Percentiles rank a stretch among this genome's conserved stretches.
These are phyloP conservation scores for Pseudomyrmex sp. DNA, from an alignment of 1,140 invertebrate genomes.

Conservation along the genomic window DNA sequence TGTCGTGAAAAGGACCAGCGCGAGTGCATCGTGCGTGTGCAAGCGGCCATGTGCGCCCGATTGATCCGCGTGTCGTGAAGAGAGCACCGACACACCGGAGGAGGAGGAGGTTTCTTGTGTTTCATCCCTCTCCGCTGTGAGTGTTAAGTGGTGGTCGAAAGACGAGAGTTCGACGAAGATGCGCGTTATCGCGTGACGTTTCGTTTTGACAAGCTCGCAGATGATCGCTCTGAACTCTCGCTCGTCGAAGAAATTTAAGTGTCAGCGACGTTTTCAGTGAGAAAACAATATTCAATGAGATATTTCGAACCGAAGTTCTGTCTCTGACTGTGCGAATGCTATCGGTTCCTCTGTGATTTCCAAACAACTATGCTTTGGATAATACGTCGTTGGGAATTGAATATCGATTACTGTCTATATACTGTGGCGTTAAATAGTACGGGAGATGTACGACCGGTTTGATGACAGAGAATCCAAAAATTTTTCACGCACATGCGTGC, in stretches of 20 bases:
- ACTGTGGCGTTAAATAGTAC: conserved; percentile 24
- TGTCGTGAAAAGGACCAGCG: not conserved
- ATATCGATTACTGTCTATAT: conserved; percentile 36
- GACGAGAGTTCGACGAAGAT: conserved; percentile 10
- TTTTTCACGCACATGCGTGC: not conserved
- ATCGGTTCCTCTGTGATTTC: not conserved
- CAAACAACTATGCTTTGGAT: not conserved
- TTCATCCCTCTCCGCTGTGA: conserved; percentile 10
- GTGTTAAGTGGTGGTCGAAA: not conserved
- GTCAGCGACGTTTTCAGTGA: too few relatives aligned
- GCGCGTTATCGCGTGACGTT: conserved; percentile 23
- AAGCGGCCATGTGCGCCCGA: conserved; percentile 48
- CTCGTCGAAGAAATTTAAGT: too few relatives aligned
- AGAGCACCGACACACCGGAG: conserved; percentile 1
- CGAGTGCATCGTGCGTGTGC: conserved; percentile 37
- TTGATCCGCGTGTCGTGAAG: conserved; percentile 47
- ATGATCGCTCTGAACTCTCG: not conserved
- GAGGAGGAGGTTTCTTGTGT: not conserved
- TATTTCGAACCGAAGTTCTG: not conserved
- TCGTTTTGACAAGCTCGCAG: conserved; percentile 2
- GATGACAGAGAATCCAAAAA: not conserved
- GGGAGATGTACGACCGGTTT: not conserved
- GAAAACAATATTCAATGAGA: too few relatives aligned
- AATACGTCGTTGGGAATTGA: conserved; percentile 14
- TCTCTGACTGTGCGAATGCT: not conserved